A percentile compares a stretch with the other conserved stretches of the same genome.
Evolutionary conservation across 2,797 vertebrate species (phyloP).

Genomic region (Semaprochilodus insignis): DNA sequence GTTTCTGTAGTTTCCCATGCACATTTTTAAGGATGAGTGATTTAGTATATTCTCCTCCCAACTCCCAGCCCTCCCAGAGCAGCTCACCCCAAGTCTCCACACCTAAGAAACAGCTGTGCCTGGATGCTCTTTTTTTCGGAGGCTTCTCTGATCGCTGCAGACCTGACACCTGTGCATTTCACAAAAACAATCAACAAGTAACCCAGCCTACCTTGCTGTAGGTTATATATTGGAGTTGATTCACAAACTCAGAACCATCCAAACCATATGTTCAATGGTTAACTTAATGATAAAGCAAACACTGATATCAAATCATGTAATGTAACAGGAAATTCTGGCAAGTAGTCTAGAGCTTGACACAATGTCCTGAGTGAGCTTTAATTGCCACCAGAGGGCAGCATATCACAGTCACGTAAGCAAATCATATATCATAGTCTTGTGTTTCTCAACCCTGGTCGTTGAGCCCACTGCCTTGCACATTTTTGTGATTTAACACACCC

Average conservation of each 20-base stretch:
- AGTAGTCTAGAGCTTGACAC: neutral
- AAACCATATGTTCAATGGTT: neutral
- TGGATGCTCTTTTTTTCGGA: conserved; percentile 44
- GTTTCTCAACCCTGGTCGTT: too few species aligned
- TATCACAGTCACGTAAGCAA: neutral
- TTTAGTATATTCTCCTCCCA: conserved; percentile 83
- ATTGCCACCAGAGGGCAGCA: conserved; percentile 42
- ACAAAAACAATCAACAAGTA: conserved; percentile 1
- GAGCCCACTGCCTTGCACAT: too few species aligned
- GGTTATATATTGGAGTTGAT: neutral
- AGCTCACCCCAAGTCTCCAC: conserved; percentile 83
- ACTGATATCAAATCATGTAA: neutral
- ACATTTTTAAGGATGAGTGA: conserved; percentile 86
- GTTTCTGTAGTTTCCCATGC: conserved; percentile 82
- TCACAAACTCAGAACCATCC: neutral
- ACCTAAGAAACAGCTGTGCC: conserved; percentile 79
- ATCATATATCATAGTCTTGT: neutral
- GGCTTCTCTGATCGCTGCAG: conserved; percentile 40
- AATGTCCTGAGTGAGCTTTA: neutral
- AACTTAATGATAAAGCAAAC: neutral
- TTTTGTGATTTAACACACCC: too few species aligned
- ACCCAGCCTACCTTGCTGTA: neutral
- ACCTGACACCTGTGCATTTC: conserved; percentile 30
- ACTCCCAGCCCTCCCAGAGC: conserved; percentile 87
- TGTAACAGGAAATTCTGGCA: neutral